Percentiles rank a stretch among this genome's conserved stretches.
Conservation (phyloP, 2,113 vertebrate species). For the Thamnophis sirtalis region DNA sequence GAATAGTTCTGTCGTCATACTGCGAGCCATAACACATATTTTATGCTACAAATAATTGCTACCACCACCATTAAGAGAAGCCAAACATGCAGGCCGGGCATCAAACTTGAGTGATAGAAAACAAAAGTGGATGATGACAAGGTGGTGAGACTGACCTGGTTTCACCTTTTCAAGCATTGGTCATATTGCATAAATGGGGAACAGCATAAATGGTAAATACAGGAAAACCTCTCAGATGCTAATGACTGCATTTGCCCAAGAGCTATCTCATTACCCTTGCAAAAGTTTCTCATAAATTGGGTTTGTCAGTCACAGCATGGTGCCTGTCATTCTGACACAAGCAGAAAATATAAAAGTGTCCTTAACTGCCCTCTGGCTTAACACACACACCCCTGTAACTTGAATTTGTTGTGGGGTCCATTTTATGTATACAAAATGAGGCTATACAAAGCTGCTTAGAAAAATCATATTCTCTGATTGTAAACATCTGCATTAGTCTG, state of each 20-base stretch:
- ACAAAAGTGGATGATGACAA: constrained; percentile 62
- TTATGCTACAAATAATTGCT: constrained; percentile 63
- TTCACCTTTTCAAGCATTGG: constrained; percentile 53
- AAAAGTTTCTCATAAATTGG: constrained; percentile 58
- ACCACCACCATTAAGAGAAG: constrained; percentile 54
- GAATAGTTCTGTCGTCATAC: constrained; percentile 52
- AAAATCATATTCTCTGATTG: background rate
- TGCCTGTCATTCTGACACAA: constrained; percentile 39
- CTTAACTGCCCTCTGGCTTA: constrained; percentile 24
- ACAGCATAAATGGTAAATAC: constrained; percentile 58
- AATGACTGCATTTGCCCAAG: constrained; percentile 52
- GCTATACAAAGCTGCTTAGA: background rate
- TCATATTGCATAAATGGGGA: constrained; percentile 54
- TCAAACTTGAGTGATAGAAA: constrained; percentile 53
- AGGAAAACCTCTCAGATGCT: constrained; percentile 58
- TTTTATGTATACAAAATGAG: background rate
- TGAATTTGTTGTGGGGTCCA: background rate
- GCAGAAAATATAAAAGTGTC: constrained; percentile 23
- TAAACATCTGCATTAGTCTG: background rate
- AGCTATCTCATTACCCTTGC: constrained; percentile 51
- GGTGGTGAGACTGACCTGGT: constrained; percentile 58
- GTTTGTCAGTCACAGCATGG: constrained; percentile 51
- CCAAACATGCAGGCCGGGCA: constrained; percentile 54
- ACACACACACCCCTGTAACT: background rate
- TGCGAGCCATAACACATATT: constrained; percentile 51